These are phyloP conservation scores for Lichenostomus cassidix DNA, from an alignment of 2,113 vertebrate species.

Conservation along the genomic window DNA sequence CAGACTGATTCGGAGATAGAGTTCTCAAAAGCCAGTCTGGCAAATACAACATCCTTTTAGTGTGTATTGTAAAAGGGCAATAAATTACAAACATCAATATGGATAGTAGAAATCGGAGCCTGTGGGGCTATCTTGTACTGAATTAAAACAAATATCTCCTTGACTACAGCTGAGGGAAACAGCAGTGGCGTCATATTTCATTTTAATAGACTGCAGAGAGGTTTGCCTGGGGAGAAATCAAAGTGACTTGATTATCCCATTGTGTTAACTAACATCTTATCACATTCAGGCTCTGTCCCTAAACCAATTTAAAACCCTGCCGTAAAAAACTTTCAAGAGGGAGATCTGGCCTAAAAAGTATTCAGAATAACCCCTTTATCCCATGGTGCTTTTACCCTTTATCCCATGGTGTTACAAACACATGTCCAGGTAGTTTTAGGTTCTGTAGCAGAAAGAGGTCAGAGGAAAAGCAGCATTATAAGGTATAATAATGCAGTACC, in stretches of 20 bases:
- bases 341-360: background rate
- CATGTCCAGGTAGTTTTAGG: background rate
- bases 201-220: conserved; percentile 56
- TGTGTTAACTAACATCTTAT: conserved; percentile 43
- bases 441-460: background rate
- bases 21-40: background rate
- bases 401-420: background rate
- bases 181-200: conserved; percentile 40
- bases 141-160: conserved; percentile 52
- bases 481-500: background rate
- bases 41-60: background rate
- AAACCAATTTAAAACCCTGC: conserved; percentile 1
- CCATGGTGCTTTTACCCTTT: background rate
- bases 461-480: background rate
- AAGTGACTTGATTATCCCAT: conserved; percentile 47
- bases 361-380: background rate
- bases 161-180: conserved; percentile 19
- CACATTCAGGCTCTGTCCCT: background rate
- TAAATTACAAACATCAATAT: conserved; percentile 28
- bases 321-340: background rate
- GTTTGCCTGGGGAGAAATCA: conserved; percentile 51
- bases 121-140: conserved; percentile 6
- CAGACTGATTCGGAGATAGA: background rate
- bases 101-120: conserved; percentile 20
- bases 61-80: background rate